phyloP scores from a whole-genome alignment of 1,140 invertebrate genomes.

The Pseudomyrmex cubaensis region DNA sequence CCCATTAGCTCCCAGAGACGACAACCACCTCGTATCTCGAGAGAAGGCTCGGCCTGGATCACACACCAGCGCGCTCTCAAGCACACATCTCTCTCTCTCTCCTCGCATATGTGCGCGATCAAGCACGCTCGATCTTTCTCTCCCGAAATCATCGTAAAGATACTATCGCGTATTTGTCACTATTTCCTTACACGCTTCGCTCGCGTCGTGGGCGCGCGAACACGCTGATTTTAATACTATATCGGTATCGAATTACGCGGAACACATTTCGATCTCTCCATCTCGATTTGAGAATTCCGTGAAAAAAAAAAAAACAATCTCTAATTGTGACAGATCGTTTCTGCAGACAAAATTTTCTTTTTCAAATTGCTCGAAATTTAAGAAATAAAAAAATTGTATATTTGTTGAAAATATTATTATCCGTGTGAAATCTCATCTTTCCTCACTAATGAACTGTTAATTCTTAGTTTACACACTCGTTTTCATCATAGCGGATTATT shows the following conservation, averaged over 20 bases:
- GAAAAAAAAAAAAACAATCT: not conserved
- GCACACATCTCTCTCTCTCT: not conserved
- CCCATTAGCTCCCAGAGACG: conserved; percentile 82
- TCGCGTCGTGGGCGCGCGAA: conserved; percentile 2
- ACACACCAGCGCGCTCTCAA: not conserved
- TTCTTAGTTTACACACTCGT: conserved; percentile 18
- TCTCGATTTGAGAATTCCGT: no score
- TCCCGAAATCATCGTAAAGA: conserved; percentile 46
- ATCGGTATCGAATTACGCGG: conserved; percentile 3
- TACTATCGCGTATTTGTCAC: conserved; percentile 62
- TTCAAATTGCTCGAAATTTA: not conserved
- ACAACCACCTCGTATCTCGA: conserved; percentile 78
- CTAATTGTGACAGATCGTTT: conserved; percentile 2
- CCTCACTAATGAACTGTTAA: conserved; percentile 4
- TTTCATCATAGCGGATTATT: conserved; percentile 3
- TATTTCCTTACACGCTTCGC: conserved; percentile 56
- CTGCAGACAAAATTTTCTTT: not conserved
- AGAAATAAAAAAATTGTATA: not conserved
- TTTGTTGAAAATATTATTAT: not conserved
- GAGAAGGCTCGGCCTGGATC: not conserved
- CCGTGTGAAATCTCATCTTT: not conserved
- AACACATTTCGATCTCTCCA: not conserved
- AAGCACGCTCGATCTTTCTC: not conserved
- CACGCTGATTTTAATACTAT: conserved; percentile 33
- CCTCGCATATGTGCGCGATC: conserved; percentile 10